Evolutionary conservation across 2,797 vertebrate species (phyloP).

Genomic region (Hypotaenidia okinawae): DNA sequence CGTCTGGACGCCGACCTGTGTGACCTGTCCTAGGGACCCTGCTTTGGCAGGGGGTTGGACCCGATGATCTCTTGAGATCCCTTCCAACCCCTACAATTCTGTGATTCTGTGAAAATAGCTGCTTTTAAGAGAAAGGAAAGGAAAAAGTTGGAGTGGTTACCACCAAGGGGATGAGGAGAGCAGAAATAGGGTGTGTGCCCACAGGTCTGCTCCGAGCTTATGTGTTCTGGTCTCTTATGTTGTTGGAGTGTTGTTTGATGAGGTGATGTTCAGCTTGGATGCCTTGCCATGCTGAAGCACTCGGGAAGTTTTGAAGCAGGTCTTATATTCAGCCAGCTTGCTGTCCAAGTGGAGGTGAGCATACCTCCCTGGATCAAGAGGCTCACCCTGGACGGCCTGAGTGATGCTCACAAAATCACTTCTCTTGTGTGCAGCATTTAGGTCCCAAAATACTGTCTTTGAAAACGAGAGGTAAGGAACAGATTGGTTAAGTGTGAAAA

Average conservation of each 20-base stretch:
- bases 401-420: background rate
- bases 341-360: background rate
- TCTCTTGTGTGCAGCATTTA: background rate
- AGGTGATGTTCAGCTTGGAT: background rate
- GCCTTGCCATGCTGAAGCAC: rapidly evolving
- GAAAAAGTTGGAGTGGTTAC: background rate
- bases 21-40: no score
- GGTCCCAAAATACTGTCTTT: background rate
- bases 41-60: no score
- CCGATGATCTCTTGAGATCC: no score
- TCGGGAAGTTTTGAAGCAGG: background rate
- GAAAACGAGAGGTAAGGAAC: background rate
- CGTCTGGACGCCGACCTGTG: no score
- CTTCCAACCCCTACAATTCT: no score
- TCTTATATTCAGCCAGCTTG: background rate
- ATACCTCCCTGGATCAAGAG: background rate
- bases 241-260: background rate
- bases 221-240: background rate
- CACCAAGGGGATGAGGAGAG: rapidly evolving
- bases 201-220: background rate
- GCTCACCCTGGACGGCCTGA: background rate
- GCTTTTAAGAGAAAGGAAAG: background rate
- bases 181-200: rapidly evolving
- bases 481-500: background rate
- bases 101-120: background rate